Evolutionary conservation across 1,140 invertebrate species (phyloP).

Genomic region (Holotrichia oblita): DNA sequence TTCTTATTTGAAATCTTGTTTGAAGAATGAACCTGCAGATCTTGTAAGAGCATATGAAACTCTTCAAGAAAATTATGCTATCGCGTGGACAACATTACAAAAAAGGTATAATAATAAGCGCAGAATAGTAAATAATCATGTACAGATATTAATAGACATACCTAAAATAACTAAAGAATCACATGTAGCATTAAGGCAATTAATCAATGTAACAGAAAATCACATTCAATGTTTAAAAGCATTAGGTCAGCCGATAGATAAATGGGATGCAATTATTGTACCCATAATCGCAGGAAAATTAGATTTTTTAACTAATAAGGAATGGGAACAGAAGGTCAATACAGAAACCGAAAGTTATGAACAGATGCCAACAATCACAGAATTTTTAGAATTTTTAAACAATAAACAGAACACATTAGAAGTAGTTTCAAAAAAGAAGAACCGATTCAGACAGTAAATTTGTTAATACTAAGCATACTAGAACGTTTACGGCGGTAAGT

Average conservation of each 20-base stretch:
- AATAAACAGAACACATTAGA: too few relatives aligned
- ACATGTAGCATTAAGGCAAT: slow-evolving; percentile 25
- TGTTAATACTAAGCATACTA: not conserved
- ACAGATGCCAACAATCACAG: too few relatives aligned
- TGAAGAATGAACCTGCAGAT: not conserved
- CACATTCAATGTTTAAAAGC: slow-evolving; percentile 46
- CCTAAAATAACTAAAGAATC: slow-evolving; percentile 34
- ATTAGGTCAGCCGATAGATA: slow-evolving; percentile 43
- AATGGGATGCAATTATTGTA: slow-evolving; percentile 48
- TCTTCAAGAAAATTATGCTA: slow-evolving; percentile 39
- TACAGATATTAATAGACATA: slow-evolving; percentile 42
- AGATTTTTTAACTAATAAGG: slow-evolving; percentile 40
- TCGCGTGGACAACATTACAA: slow-evolving; percentile 43
- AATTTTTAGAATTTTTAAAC: too few relatives aligned
- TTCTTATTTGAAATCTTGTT: not conserved
- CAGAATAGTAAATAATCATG: slow-evolving; percentile 44
- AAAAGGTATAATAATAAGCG: slow-evolving; percentile 44
- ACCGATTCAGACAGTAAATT: too few relatives aligned
- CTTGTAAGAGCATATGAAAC: slow-evolving; percentile 34
- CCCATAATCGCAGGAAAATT: slow-evolving; percentile 45
- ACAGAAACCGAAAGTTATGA: not conserved
- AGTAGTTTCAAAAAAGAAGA: too few relatives aligned
- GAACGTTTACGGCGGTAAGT: not conserved
- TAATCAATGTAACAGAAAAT: slow-evolving; percentile 44
- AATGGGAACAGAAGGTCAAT: slow-evolving; percentile 48